Conservation (phyloP, 1,140 invertebrate genomes). For the Amphibalanus amphitrite region DNA sequence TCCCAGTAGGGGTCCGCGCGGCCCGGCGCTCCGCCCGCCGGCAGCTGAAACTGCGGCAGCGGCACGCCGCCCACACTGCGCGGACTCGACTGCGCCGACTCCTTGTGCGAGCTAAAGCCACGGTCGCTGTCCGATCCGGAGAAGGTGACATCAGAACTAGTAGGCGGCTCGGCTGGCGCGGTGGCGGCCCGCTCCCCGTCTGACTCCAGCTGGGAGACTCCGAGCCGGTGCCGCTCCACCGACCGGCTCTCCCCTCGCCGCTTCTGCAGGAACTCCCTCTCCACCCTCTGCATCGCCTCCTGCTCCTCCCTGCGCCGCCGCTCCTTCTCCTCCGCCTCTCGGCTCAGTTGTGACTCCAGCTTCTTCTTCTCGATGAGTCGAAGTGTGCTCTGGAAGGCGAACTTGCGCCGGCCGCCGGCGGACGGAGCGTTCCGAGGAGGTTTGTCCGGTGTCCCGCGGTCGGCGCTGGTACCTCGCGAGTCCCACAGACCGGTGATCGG, state of each 20-base stretch:
- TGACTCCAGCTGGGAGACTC: conserved; percentile 13
- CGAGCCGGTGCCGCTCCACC: conserved; percentile 17
- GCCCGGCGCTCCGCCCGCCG: too few relatives aligned
- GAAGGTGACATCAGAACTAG: conserved; percentile 3
- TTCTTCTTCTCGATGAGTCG: conserved; percentile 51
- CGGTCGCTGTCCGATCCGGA: not conserved
- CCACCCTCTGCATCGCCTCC: conserved; percentile 13
- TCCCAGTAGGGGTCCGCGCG: not conserved
- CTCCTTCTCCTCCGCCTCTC: conserved; percentile 56
- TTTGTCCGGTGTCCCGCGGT: not conserved
- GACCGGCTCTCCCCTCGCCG: conserved; percentile 20
- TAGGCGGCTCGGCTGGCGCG: not conserved
- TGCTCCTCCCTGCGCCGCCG: conserved; percentile 49
- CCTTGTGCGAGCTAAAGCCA: not conserved
- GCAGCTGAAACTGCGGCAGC: not conserved
- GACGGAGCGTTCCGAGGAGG: not conserved
- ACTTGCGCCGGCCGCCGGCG: conserved; percentile 21
- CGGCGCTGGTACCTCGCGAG: not conserved
- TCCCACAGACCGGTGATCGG: not conserved
- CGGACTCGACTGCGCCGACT: not conserved
- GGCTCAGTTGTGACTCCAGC: conserved; percentile 50
- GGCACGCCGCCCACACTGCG: not conserved
- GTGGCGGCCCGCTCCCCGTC: conserved; percentile 4
- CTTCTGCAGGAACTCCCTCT: conserved; percentile 22
- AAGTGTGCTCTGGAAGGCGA: conserved; percentile 64